A percentile compares a stretch with the other conserved stretches of the same genome.
Conservation (phyloP, 2,113 vertebrate species). For the Caracal caracal region DNA sequence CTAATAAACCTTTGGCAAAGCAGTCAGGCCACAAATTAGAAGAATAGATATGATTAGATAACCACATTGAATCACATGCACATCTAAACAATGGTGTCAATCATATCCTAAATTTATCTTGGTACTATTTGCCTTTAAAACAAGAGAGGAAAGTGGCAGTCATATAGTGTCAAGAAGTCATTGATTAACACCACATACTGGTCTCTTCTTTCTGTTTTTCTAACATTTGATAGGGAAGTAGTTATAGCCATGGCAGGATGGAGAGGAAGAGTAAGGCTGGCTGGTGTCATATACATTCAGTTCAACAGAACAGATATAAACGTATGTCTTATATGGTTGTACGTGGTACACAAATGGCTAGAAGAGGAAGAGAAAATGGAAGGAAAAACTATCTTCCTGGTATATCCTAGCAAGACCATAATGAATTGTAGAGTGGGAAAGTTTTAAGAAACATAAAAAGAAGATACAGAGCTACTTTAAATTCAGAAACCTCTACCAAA, state of each 20-base stretch:
- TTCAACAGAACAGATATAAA: neutral
- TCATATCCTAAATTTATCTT: neutral
- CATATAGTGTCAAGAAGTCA: neutral
- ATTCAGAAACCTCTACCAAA: neutral
- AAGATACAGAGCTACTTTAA: neutral
- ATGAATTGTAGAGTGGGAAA: neutral
- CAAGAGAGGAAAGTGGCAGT: neutral
- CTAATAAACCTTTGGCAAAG: constrained; percentile 44
- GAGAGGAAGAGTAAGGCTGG: neutral
- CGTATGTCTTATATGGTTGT: neutral
- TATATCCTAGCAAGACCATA: neutral
- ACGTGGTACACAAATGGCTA: neutral
- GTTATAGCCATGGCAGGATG: neutral
- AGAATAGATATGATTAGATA: neutral
- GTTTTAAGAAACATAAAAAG: constrained; percentile 40
- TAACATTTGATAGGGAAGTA: neutral
- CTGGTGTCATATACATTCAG: neutral
- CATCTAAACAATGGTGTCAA: neutral
- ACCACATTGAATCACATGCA: neutral
- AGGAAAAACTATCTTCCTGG: neutral
- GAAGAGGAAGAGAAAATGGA: neutral
- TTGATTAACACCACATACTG: neutral
- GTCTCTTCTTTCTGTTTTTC: neutral
- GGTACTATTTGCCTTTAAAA: neutral
- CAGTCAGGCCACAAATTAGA: constrained; percentile 41